Evolutionary conservation across 2,113 vertebrate genomes (phyloP).

Genomic region (Erythrolamprus reginae): DNA sequence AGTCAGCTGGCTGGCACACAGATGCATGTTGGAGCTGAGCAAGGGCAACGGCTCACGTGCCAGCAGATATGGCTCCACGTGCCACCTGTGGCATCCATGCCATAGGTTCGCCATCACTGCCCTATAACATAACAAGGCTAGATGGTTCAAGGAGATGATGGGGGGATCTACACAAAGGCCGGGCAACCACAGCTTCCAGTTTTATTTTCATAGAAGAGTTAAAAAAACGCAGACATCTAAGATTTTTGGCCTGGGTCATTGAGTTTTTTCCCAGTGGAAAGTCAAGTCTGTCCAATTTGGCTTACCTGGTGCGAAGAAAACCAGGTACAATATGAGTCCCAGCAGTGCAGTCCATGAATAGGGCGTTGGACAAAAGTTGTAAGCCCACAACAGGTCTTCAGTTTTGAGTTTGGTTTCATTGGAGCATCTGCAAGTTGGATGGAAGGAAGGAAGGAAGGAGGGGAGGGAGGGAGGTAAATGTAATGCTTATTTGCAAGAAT

Average conservation of each 20-base stretch:
- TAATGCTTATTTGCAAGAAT: constrained; percentile 8
- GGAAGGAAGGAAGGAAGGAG: no score
- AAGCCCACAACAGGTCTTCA: constrained; percentile 86
- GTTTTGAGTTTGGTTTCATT: constrained; percentile 79
- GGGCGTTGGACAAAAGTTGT: constrained; percentile 94
- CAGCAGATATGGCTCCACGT: no score
- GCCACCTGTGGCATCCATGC: no score
- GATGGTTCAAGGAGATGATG: not conserved
- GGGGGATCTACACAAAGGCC: not conserved
- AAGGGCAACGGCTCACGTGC: no score
- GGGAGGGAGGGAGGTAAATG: not conserved
- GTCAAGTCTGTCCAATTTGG: not conserved
- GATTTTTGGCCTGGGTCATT: not conserved
- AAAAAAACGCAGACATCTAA: not conserved
- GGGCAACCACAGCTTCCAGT: no score
- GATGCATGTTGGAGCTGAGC: no score
- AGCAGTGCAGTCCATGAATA: constrained; percentile 91
- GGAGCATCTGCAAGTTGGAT: constrained; percentile 76
- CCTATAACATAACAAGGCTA: not conserved
- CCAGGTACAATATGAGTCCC: constrained; percentile 87
- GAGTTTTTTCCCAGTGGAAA: not conserved
- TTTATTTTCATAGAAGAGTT: not conserved
- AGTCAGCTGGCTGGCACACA: no score
- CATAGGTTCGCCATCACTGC: no score
- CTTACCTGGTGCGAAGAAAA: constrained; percentile 93